phyloP scores from a whole-genome alignment of 2,797 vertebrate genomes.

The Anolis apletophallus region DNA sequence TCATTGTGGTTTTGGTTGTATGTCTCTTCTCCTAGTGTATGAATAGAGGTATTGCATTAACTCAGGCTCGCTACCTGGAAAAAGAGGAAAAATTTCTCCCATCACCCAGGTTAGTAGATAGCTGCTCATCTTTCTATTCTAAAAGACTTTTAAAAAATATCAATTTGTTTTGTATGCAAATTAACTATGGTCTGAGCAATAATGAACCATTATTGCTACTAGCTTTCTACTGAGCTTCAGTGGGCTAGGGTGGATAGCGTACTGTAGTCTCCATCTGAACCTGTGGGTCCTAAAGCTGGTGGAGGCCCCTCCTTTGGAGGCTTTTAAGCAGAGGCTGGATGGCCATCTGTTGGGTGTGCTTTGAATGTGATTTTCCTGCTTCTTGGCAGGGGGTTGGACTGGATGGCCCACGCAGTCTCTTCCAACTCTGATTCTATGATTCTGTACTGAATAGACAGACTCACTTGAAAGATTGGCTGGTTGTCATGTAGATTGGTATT shows the following conservation, averaged over 20 bases:
- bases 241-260: neutral
- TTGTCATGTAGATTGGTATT: neutral
- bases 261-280: neutral
- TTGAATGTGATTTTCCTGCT: too few species aligned
- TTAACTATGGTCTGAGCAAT: too few species aligned
- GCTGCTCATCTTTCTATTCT: too few species aligned
- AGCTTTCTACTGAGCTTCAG: neutral
- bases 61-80: conserved; percentile 93
- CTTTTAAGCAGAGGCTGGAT: too few species aligned
- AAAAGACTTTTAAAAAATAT: too few species aligned
- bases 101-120: conserved; percentile 87
- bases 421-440: too few species aligned
- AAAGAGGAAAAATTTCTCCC: conserved; percentile 94
- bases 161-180: too few species aligned
- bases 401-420: too few species aligned
- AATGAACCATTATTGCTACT: too few species aligned
- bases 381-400: too few species aligned
- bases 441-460: neutral
- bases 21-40: conserved; percentile 83
- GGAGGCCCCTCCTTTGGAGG: too few species aligned
- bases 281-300: neutral
- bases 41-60: conserved; percentile 87
- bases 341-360: too few species aligned
- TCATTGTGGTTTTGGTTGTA: neutral
- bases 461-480: neutral